Percentiles rank a stretch among this genome's conserved stretches.
phyloP scores from a whole-genome alignment of 2,113 vertebrate genomes.

The Holacanthus passer region DNA sequence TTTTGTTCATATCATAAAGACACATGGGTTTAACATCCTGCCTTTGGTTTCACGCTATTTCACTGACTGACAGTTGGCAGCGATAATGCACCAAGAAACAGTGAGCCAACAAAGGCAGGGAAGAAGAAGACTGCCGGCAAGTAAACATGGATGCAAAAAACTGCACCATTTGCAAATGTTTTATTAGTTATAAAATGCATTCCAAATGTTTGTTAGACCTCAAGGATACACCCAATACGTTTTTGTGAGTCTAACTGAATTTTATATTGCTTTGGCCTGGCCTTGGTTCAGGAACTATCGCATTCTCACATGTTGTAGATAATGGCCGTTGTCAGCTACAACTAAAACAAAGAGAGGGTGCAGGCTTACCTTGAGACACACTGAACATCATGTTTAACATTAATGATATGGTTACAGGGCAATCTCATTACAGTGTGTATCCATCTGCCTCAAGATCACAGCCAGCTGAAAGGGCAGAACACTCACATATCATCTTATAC shows the following conservation, averaged over 20 bases:
- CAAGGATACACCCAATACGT: neutral
- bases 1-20: neutral
- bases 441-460: slow-evolving; percentile 38
- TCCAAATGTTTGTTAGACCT: neutral
- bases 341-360: neutral
- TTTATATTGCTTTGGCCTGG: neutral
- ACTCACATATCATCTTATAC: slow-evolving; percentile 6
- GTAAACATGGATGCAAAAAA: no score
- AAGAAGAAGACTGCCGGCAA: no score
- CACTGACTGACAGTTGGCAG: neutral
- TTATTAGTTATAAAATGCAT: neutral
- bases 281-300: neutral
- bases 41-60: neutral
- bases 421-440: slow-evolving; percentile 36
- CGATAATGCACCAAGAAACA: neutral
- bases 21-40: neutral
- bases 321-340: neutral
- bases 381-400: slow-evolving; percentile 36
- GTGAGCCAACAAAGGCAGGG: no score
- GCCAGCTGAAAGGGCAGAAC: slow-evolving; percentile 21
- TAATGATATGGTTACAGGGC: slow-evolving; percentile 27
- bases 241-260: neutral
- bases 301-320: neutral
- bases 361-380: neutral
- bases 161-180: no score